Conservation (phyloP, 1,140 invertebrate species). For the Samia ricini region DNA sequence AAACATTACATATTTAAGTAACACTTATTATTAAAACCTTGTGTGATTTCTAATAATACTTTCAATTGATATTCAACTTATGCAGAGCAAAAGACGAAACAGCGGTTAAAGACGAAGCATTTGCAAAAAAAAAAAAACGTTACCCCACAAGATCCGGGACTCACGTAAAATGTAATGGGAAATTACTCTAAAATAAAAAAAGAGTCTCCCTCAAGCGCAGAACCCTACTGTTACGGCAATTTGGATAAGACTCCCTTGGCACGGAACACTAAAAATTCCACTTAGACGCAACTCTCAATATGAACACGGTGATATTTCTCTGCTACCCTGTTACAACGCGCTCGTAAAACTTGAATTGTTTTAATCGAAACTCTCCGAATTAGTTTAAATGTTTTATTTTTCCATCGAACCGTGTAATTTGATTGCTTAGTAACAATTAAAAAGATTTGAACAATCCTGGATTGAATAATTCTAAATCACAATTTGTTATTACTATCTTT, state of each 20-base stretch:
- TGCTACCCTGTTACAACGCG: conserved; percentile 41
- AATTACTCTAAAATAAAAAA: conserved; percentile 77
- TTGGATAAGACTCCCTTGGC: conserved; percentile 68
- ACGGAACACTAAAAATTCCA: conserved; percentile 68
- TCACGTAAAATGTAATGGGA: conserved; percentile 75
- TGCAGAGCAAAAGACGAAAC: conserved; percentile 4
- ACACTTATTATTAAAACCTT: neutral
- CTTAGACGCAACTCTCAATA: conserved; percentile 69
- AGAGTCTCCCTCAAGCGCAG: conserved; percentile 46
- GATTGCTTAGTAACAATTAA: neutral
- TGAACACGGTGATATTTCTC: conserved; percentile 38
- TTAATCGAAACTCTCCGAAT: conserved; percentile 51
- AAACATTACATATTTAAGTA: no score
- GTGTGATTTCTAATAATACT: neutral
- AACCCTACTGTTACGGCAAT: conserved; percentile 70
- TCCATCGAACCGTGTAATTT: conserved; percentile 6
- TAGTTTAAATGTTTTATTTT: conserved; percentile 9
- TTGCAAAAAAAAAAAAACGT: conserved; percentile 41
- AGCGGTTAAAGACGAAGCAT: neutral
- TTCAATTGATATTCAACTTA: neutral
- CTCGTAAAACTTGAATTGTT: conserved; percentile 67
- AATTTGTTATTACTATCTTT: no score
- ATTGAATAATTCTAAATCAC: no score
- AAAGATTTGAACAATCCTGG: neutral
- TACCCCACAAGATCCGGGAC: conserved; percentile 58